Base-by-base conservation (phyloP, 1,140 invertebrate genomes). In the Papilio dardanus region DNA sequence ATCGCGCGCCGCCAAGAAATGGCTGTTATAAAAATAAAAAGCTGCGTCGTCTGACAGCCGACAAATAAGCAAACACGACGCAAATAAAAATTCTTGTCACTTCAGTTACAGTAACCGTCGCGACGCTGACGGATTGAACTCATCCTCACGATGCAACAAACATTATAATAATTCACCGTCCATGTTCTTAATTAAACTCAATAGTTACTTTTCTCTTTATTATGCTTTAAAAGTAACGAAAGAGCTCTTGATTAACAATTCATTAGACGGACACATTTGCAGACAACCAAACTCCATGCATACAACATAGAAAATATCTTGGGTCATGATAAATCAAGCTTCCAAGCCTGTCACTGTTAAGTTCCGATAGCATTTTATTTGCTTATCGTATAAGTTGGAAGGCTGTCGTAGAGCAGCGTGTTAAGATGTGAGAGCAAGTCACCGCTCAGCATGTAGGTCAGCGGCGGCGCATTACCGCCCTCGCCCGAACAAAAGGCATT, bases 11-110 rank as follows among this genome's bases (percentile, higher is more conserved):
- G 54, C 54, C 54, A 28, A 62, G 54, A 28, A 62, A 62, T 62
- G 24, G 21, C 24, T 28, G 54, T 62, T 62, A 62, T 62, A 62
- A 62, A 62, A 62, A 62, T 62, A 62, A 62, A 62, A 62, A 62
- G 54, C 54, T 46, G 54, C 54, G 54, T 28, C 54, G 54, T 62
- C 54, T 62, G 42, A 46, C 42, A 46, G 5, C 16, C n/a, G 42
- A 46, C 42, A 46, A 46, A 46, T 46, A 46, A 46, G 42, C 21
- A 54, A 24, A 54, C 19, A 54, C 19, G 19, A 54, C 50, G 21
- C 50, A 54, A 54, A 24, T 24, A 54, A 54, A 37, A 54, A 54
- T 54, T 24, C 50, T 54, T 54, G 21, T 24, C 7, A 8, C 21
- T 10, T 54, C 50, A 54, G 16, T 19, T 1, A 46, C 42, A 46